phyloP scores from a whole-genome alignment of 2,888 invertebrate species.

The Amiota minor region DNA sequence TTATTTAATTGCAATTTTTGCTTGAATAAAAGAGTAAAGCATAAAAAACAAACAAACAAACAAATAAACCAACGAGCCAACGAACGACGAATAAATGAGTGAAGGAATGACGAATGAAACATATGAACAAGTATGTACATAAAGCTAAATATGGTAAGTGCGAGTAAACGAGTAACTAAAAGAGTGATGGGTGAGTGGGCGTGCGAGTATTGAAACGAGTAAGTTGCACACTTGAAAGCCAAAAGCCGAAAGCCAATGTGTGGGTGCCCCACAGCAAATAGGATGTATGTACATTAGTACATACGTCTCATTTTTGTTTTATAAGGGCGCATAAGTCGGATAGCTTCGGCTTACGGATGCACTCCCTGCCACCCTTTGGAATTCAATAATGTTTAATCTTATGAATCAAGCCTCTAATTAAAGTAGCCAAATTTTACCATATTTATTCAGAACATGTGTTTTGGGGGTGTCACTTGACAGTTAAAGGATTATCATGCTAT shows the following conservation, averaged over 20 bases:
- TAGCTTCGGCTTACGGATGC: too few relatives aligned
- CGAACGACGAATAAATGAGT: background rate
- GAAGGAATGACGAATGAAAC: background rate
- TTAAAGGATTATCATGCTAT: too few relatives aligned
- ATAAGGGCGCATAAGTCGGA: too few relatives aligned
- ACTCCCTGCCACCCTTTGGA: too few relatives aligned
- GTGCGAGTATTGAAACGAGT: background rate
- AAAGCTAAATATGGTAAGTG: background rate
- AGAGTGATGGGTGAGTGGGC: background rate
- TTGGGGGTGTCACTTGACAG: too few relatives aligned
- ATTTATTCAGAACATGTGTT: too few relatives aligned
- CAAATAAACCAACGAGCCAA: background rate
- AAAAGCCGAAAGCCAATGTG: background rate
- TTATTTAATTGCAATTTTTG: constrained; percentile 60
- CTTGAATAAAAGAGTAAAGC: background rate
- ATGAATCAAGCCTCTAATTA: too few relatives aligned
- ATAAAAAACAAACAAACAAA: background rate
- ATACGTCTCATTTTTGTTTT: too few relatives aligned
- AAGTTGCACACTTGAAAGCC: constrained; percentile 21
- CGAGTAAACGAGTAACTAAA: background rate
- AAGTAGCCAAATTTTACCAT: too few relatives aligned
- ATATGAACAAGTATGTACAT: background rate
- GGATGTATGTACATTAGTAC: too few relatives aligned
- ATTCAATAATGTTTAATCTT: too few relatives aligned
- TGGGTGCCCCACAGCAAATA: background rate